Base-by-base conservation (phyloP, 64 coral and sea anemone genomes). In the Orbicella faveolata region DNA sequence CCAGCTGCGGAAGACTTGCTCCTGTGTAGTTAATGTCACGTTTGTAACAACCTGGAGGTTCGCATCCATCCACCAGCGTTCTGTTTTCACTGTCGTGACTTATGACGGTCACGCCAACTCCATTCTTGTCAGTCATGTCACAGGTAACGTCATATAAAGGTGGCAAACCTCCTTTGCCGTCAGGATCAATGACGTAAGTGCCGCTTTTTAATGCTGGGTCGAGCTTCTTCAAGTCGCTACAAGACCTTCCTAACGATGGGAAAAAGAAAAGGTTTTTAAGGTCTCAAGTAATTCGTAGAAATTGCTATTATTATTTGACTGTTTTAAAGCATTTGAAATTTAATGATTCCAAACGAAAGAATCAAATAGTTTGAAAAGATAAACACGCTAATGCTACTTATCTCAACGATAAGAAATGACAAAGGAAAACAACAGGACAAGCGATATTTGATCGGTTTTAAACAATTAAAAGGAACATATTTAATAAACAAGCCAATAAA, bases 111-210 rank as follows among this genome's bases (percentile, higher is more conserved):
- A 74, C 65, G 15, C 83, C 83, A 66, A 74, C 83, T 52, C 83
- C 65, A 34, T 73, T 64, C 65, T 87, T 87, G 64, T 87, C 83
- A 73, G 64, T 87, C 67, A 87, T 87, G 34, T 87, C 36, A 51
- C 84, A 87, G 36, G 68, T 53, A 21, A 87, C 84, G 65, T 23
- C 6, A 37, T 10, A 66, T 52, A 14, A n/a, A 69, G 44, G 44
- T 10, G 25, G 39, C 20, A 55, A n/a, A 9, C 65, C 84, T n/a
- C 66, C 66, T 7, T 15, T 30, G 17, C 84, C 84, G 21, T 87
- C 84, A 30, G 84, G 84, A 53, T 87, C 84, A 73, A 87, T 87
- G 9, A 52, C 7, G 39, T 52, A 87, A 52, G 25, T 16, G 1
- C 84, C 84, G 36, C 65, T 73, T 87, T 41, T 73, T 6, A 37